phyloP scores from a whole-genome alignment of 2,113 vertebrate genomes.

The Sceloporus undulatus region DNA sequence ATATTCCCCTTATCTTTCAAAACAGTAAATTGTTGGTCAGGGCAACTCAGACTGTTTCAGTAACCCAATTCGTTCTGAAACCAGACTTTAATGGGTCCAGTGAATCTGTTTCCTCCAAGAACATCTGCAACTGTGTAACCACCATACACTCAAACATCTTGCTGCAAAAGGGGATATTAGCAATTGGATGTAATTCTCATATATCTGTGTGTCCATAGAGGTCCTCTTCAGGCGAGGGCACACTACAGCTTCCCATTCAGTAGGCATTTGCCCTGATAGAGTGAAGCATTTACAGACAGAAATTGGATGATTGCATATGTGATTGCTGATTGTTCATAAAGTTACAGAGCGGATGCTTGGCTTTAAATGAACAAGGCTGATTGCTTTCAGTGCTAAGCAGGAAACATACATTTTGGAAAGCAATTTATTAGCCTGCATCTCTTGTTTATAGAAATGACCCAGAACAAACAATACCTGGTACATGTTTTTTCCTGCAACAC shows the following conservation, averaged over 20 bases:
- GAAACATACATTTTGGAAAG: background rate
- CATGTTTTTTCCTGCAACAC: background rate
- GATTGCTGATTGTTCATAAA: background rate
- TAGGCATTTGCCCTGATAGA: too few species aligned
- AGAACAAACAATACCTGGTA: constrained; percentile 33
- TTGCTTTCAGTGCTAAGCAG: background rate
- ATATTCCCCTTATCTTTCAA: too few species aligned
- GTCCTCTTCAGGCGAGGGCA: too few species aligned
- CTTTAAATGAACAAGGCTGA: background rate
- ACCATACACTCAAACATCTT: too few species aligned
- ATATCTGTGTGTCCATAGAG: too few species aligned
- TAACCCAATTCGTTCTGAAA: background rate
- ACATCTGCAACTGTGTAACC: background rate
- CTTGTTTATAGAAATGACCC: constrained; percentile 32
- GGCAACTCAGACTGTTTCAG: background rate
- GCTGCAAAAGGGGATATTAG: background rate
- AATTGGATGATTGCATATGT: background rate
- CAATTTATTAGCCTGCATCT: background rate
- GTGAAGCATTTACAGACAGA: background rate
- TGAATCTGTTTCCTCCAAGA: background rate
- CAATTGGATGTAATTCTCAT: too few species aligned
- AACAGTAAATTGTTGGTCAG: too few species aligned
- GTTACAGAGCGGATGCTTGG: background rate
- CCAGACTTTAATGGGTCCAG: background rate
- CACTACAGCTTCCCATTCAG: too few species aligned